Base-by-base conservation (phyloP, 1,140 invertebrate genomes). In the Lepidurus arcticus region DNA sequence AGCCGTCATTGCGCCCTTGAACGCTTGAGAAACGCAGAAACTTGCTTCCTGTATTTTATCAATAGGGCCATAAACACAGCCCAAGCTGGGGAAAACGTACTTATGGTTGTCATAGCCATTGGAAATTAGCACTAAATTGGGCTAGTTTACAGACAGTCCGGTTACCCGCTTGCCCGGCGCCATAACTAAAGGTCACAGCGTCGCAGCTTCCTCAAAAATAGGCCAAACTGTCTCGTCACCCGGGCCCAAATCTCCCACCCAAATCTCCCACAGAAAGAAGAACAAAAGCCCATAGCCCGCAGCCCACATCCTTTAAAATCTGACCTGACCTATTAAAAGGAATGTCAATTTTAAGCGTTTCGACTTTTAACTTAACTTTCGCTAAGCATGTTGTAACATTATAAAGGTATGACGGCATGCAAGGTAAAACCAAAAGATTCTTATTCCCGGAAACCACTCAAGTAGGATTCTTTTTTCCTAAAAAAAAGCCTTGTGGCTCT, bases 11-110 rank as follows among this genome's bases (percentile, higher is more conserved):
- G 76, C 34, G 65, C 44, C 44, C 44, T 45, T 76, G 45, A 76
- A 76, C 76, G 76, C 65, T 76, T 44, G 44, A 45, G 53, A 65
- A 65, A 65, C 6, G 53, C 53, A 65, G 53, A 65, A 65, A 65
- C 53, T 21, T 65, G 53, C 53, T 65, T 65, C 53, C 53, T 65
- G 53, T 65, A 65, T 21, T 21, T 65, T 65, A 21, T 34, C 9
- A 11, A 65, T 7, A 65, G 16, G 16, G 53, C 53, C 8, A 65
- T 65, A 34, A 34, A 34, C 34, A 34, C 34, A 34, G 3, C 34
- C 34, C 34, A 34, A 34, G 2, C 34, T 34, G 34, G 34, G 34
- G 4, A 34, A 34, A 34, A 34, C 34, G 34, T 34, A 34, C 4
- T 34, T 4, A 34, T 34, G 34, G 34, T 21, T 65, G 53, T 21